Evolutionary conservation across 1,140 invertebrate genomes (phyloP).

Genomic region (Daktulosphaira vitifoliae): DNA sequence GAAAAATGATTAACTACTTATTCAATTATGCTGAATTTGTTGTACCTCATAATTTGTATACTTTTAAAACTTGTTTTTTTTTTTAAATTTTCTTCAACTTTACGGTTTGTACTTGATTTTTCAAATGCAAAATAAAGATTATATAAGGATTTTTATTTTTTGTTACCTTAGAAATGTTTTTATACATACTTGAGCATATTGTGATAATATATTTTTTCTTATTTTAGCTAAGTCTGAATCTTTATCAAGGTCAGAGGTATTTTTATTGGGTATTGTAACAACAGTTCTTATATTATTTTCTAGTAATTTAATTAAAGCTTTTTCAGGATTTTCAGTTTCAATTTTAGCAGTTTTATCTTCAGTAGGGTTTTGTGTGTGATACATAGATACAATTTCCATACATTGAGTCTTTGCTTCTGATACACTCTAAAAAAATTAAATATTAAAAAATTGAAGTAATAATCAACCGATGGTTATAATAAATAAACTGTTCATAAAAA

Average conservation of each 20-base stretch:
- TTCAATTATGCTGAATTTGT: too few species aligned
- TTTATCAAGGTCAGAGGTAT: conserved; percentile 65
- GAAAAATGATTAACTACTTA: too few species aligned
- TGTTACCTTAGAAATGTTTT: too few species aligned
- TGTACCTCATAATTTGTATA: too few species aligned
- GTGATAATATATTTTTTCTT: conserved; percentile 69
- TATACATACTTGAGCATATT: conserved; percentile 63
- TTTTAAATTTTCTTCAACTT: too few species aligned
- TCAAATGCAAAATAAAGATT: too few species aligned
- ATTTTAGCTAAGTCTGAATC: conserved; percentile 55
- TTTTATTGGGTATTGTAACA: conserved; percentile 45
- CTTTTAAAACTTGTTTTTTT: too few species aligned
- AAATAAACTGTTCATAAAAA: too few species aligned
- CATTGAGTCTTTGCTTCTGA: conserved; percentile 15
- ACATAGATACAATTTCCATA: conserved; percentile 17
- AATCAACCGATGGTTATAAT: too few species aligned
- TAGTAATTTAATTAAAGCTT: conserved; percentile 60
- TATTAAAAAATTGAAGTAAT: too few species aligned
- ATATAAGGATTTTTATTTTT: too few species aligned
- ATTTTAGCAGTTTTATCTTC: conserved; percentile 42
- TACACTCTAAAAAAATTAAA: not conserved
- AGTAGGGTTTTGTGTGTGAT: conserved; percentile 36
- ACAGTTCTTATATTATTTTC: conserved; percentile 56
- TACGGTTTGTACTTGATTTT: too few species aligned
- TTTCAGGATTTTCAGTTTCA: conserved; percentile 55